Evolutionary conservation across 2,888 invertebrate genomes (phyloP).

Genomic region (Perizoma flavofasciatum): DNA sequence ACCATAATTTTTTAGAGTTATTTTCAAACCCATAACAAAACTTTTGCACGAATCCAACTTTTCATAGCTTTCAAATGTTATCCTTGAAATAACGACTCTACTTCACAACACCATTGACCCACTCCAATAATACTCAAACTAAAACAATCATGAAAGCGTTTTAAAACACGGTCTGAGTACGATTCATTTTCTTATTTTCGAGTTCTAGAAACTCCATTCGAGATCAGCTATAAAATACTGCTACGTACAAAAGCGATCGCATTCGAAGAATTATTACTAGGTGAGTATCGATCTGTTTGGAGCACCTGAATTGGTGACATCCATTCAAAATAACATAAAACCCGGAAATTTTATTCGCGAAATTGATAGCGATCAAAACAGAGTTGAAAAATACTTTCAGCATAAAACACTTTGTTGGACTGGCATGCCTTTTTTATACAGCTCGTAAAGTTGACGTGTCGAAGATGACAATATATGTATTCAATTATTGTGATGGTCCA

Average conservation of each 20-base stretch:
- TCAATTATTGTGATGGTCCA: slow-evolving; percentile 3
- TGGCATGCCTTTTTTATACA: slow-evolving; percentile 29
- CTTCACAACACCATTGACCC: slow-evolving; percentile 8
- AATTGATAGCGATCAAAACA: slow-evolving; percentile 54
- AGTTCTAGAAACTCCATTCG: slow-evolving; percentile 27
- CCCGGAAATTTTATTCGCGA: slow-evolving; percentile 42
- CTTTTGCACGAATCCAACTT: slow-evolving; percentile 12
- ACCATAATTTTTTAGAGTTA: slow-evolving; percentile 7
- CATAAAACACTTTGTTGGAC: slow-evolving; percentile 53
- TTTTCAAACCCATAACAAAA: not conserved
- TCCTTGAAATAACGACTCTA: slow-evolving; percentile 3
- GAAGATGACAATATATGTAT: slow-evolving; percentile 17
- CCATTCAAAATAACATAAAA: slow-evolving; percentile 50
- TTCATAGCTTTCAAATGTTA: slow-evolving; percentile 8
- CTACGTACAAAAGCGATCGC: slow-evolving; percentile 29
- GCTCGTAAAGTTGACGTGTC: slow-evolving; percentile 33
- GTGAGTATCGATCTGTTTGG: slow-evolving; percentile 39
- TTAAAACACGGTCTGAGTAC: slow-evolving; percentile 12
- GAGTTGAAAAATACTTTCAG: slow-evolving; percentile 47
- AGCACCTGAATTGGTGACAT: slow-evolving; percentile 42
- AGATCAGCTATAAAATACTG: slow-evolving; percentile 32
- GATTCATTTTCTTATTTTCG: slow-evolving; percentile 17
- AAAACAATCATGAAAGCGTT: slow-evolving; percentile 13
- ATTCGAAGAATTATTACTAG: slow-evolving; percentile 34
- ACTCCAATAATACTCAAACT: slow-evolving; percentile 15